A percentile compares a stretch with the other conserved stretches of the same genome.
Evolutionary conservation across 2,113 vertebrate genomes (phyloP).

Genomic region (Cyphomyrus plagiostoma): DNA sequence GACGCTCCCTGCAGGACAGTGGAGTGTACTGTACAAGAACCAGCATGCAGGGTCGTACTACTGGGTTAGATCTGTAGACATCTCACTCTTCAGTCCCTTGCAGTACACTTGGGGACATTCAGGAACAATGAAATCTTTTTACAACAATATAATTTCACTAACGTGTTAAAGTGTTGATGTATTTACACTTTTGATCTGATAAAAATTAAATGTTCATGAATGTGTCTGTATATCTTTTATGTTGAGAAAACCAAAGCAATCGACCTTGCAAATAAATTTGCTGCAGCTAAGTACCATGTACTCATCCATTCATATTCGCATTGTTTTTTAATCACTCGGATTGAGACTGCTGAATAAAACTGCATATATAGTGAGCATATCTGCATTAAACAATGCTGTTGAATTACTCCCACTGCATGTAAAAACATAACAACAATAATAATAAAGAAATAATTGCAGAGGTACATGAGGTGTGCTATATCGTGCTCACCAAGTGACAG

Average conservation of each 20-base stretch:
- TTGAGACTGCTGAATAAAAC: background rate
- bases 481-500: conserved; percentile 36
- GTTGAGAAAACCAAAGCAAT: background rate
- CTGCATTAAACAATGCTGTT: conserved; percentile 18
- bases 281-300: background rate
- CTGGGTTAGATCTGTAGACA: conserved; percentile 21
- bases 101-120: background rate
- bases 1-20: conserved; percentile 49
- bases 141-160: background rate
- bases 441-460: background rate
- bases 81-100: background rate
- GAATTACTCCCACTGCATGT: conserved; percentile 26
- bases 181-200: background rate
- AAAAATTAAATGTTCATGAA: background rate
- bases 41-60: conserved; percentile 69
- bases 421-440: background rate
- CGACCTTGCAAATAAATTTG: background rate
- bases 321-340: background rate
- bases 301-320: background rate
- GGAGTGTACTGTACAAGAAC: conserved; percentile 56
- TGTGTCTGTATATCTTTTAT: background rate
- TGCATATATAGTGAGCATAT: conserved; percentile 2
- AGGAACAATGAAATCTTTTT: background rate
- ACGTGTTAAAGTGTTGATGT: background rate
- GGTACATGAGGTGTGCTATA: background rate